Evolutionary conservation across 23 tunicate genomes (phyloP).

Genomic region (Styela clava): DNA sequence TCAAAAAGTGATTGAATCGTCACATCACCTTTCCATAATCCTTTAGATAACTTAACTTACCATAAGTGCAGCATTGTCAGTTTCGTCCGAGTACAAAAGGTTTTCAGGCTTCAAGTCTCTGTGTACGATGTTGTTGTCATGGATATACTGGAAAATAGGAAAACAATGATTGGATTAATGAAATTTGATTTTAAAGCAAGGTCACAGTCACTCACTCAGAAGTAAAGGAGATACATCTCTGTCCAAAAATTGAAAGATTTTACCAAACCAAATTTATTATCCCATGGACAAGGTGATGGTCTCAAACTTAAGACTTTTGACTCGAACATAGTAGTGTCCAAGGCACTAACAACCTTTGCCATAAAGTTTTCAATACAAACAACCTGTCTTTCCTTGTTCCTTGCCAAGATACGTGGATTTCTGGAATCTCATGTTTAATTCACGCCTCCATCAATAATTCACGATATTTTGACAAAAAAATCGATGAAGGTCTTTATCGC

Average conservation of each 20-base stretch:
- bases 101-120: conserved; percentile 93
- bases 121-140: conserved; percentile 77
- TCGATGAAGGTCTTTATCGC: not conserved
- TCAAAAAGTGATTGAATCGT: not conserved
- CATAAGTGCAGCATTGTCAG: conserved; percentile 51
- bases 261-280: no score
- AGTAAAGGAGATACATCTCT: no score
- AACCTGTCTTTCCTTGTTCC: no score
- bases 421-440: not conserved
- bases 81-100: conserved; percentile 72
- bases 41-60: conserved; percentile 14
- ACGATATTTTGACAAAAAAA: not conserved
- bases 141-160: conserved; percentile 65
- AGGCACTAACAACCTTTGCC: no score
- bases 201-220: no score
- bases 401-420: no score
- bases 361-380: no score
- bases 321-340: no score
- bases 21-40: not conserved
- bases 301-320: no score
- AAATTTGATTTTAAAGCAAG: no score
- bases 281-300: no score
- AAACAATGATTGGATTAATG: not conserved
- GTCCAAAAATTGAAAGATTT: no score
- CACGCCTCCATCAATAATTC: not conserved